These are phyloP conservation scores for Lapara coniferarum DNA, from an alignment of 2,888 invertebrate genomes.

Conservation along the genomic window DNA sequence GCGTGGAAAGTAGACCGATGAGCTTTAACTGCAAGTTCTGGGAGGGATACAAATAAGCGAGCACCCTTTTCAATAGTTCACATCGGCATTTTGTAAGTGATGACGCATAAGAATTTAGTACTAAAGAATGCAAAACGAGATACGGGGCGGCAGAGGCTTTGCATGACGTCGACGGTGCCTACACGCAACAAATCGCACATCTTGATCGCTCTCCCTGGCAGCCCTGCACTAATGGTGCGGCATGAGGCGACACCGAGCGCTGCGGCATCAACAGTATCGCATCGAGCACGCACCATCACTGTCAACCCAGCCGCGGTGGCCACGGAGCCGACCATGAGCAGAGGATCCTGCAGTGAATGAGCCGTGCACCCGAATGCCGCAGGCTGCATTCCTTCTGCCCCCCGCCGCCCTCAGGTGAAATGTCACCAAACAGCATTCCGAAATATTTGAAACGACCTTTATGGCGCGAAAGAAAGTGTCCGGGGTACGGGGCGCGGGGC, in stretches of 20 bases:
- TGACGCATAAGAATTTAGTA: background rate
- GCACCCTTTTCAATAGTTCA: slow-evolving; percentile 20
- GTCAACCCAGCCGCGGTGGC: background rate
- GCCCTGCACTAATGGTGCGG: background rate
- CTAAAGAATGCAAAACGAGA: background rate
- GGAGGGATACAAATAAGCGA: slow-evolving; percentile 39
- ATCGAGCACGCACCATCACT: background rate
- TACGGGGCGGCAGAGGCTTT: background rate
- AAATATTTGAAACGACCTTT: slow-evolving; percentile 84
- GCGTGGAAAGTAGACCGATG: slow-evolving; percentile 78
- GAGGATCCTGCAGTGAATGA: slow-evolving; percentile 45
- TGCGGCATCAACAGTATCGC: too few relatives aligned
- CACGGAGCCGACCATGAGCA: slow-evolving; percentile 29
- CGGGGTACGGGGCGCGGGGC: slow-evolving; percentile 75
- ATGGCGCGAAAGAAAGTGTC: slow-evolving; percentile 83
- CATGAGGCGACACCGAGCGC: background rate
- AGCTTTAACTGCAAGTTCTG: slow-evolving; percentile 57
- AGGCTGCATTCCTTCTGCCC: slow-evolving; percentile 67
- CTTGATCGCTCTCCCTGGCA: background rate
- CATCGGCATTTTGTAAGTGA: slow-evolving; percentile 18
- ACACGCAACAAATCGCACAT: background rate
- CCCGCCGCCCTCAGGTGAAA: slow-evolving; percentile 75
- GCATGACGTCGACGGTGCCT: background rate
- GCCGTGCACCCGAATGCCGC: slow-evolving; percentile 62
- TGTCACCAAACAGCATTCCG: slow-evolving; percentile 83